A percentile compares a stretch with the other conserved stretches of the same genome.
Evolutionary conservation across 2,888 invertebrate species (phyloP).

Genomic region (Trachelus iudaicus): DNA sequence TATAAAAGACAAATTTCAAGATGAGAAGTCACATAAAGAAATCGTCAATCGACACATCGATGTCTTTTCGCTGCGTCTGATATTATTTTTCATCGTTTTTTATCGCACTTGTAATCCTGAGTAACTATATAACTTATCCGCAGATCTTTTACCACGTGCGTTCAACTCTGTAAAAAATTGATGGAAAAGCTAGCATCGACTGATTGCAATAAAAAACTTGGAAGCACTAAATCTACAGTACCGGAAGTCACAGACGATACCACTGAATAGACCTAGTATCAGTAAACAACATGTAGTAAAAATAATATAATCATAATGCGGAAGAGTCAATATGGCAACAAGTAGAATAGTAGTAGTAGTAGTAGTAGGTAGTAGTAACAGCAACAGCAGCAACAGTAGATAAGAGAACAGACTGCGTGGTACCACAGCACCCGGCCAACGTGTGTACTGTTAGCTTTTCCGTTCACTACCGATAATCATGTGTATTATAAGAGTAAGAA

Average conservation of each 20-base stretch:
- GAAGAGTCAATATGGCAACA: background rate
- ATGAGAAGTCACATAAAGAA: background rate
- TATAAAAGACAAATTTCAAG: background rate
- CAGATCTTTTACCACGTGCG: background rate
- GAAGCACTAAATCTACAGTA: background rate
- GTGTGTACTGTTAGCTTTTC: background rate
- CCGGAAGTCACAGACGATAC: background rate
- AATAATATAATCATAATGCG: background rate
- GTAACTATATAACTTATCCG: background rate
- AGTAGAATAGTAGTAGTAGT: background rate
- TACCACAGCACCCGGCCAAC: background rate
- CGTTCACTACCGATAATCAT: background rate
- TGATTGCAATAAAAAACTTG: background rate
- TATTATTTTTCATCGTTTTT: background rate
- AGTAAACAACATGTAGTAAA: background rate
- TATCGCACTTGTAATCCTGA: background rate
- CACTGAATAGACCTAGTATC: background rate
- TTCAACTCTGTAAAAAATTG: background rate
- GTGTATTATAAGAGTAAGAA: background rate
- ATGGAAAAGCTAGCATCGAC: too few relatives aligned
- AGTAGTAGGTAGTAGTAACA: background rate
- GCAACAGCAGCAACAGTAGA: background rate
- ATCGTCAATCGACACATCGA: background rate
- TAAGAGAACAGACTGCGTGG: conserved; percentile 8
- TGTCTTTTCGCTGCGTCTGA: too few relatives aligned